Conservation (phyloP, 2,888 invertebrate species). For the Heteropelma amictum region DNA sequence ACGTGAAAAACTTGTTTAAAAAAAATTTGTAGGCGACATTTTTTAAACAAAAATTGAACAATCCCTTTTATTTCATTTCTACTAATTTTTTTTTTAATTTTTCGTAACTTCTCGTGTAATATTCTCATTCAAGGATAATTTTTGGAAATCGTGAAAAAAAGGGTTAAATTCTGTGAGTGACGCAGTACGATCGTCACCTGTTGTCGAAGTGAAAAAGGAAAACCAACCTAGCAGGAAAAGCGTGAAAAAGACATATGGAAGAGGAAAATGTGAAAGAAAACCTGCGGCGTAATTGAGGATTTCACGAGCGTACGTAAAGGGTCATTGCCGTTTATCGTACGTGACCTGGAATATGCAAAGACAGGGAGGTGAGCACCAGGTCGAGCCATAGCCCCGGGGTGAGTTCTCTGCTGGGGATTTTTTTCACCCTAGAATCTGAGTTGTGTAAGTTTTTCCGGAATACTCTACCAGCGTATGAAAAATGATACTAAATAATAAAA, state of each 20-base stretch:
- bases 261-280: constrained; percentile 1
- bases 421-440: constrained; percentile 5
- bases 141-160: neutral
- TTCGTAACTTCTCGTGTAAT: too few species aligned
- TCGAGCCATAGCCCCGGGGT: constrained; percentile 36
- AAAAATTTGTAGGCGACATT: too few species aligned
- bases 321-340: constrained; percentile 50
- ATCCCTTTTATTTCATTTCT: too few species aligned
- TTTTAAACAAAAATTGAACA: too few species aligned
- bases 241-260: neutral
- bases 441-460: constrained; percentile 21
- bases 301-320: constrained; percentile 40
- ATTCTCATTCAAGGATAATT: too few species aligned
- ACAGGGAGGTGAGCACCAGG: constrained; percentile 33
- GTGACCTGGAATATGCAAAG: constrained; percentile 53
- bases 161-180: neutral
- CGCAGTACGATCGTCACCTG: neutral
- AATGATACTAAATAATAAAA: constrained; percentile 2
- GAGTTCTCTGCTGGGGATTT: neutral
- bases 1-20: too few species aligned
- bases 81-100: too few species aligned
- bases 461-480: constrained; percentile 14
- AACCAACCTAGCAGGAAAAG: neutral
- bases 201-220: neutral
- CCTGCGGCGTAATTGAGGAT: constrained; percentile 20